Percentiles rank a stretch among this genome's conserved stretches.
Evolutionary conservation across 2,797 vertebrate genomes (phyloP).

Genomic region (Pseudochaenichthys georgianus): DNA sequence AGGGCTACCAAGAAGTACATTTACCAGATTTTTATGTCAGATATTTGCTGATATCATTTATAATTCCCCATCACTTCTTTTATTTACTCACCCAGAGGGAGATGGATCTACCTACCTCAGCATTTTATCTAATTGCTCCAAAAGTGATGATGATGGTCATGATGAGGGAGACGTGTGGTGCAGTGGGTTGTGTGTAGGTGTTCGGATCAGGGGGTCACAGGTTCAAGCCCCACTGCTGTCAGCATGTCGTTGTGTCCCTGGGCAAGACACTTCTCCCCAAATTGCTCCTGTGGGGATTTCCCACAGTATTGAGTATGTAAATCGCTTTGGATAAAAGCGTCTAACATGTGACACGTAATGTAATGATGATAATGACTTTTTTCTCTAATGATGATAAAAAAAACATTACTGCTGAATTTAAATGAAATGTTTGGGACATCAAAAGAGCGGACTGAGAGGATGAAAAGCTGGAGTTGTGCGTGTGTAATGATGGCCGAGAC

Average conservation of each 20-base stretch:
- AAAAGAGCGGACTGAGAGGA: constrained; percentile 9
- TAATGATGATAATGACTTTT: not conserved
- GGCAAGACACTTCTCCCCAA: too few species aligned
- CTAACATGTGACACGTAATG: too few species aligned
- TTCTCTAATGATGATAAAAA: constrained; percentile 21
- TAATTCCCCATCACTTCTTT: constrained; percentile 26
- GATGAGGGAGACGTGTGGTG: not conserved
- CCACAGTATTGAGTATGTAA: too few species aligned
- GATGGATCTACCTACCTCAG: constrained; percentile 20
- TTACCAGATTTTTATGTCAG: constrained; percentile 13
- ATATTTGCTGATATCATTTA: constrained; percentile 35
- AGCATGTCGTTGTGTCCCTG: too few species aligned
- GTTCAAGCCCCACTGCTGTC: too few species aligned
- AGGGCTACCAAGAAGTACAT: not conserved
- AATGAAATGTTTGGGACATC: constrained; percentile 11
- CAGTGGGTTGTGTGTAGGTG: too few species aligned
- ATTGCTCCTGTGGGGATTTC: too few species aligned
- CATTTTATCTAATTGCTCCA: constrained; percentile 12
- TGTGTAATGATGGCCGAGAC: constrained; percentile 17
- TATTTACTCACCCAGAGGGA: constrained; percentile 1
- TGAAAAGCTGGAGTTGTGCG: constrained; percentile 25
- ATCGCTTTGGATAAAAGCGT: too few species aligned
- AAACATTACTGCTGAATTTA: constrained; percentile 9
- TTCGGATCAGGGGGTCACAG: too few species aligned
- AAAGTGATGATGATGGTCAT: constrained; percentile 2